A percentile compares a stretch with the other conserved stretches of the same genome.
phyloP scores from a whole-genome alignment of 2,797 vertebrate genomes.

The Lepus townsendii region DNA sequence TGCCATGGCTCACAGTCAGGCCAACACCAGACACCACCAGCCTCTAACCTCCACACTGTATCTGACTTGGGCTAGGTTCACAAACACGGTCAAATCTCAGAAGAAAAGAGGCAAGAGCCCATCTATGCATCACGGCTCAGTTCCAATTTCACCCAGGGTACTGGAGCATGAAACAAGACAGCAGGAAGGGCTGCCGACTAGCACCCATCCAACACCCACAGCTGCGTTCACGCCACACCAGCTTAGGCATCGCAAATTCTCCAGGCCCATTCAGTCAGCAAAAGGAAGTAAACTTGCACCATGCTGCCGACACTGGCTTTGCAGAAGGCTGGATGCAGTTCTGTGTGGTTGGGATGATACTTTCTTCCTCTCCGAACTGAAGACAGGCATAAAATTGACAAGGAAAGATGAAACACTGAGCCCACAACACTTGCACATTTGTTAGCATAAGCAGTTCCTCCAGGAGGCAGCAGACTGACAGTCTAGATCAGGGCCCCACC shows the following conservation, averaged over 20 bases:
- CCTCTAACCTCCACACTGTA: not conserved
- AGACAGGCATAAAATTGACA: not conserved
- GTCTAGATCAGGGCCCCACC: not conserved
- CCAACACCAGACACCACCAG: not conserved
- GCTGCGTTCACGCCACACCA: not conserved
- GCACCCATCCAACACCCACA: not conserved
- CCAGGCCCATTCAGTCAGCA: not conserved
- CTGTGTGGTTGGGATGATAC: too few species aligned
- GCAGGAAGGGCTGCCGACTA: not conserved
- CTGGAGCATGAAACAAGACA: not conserved
- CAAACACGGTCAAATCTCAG: not conserved
- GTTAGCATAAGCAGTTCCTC: not conserved
- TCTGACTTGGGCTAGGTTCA: not conserved
- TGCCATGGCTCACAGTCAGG: accelerated
- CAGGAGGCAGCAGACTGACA: not conserved
- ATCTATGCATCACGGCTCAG: not conserved
- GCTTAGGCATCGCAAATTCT: not conserved
- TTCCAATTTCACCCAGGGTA: not conserved
- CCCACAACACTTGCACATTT: not conserved
- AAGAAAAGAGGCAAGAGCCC: not conserved
- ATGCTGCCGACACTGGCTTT: too few species aligned
- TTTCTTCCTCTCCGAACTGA: not conserved
- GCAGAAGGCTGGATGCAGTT: not conserved
- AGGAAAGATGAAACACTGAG: not conserved
- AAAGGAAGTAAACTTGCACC: not conserved